Base-by-base conservation (phyloP, 2,113 vertebrate genomes). In the Cyphomyrus plagiostoma region DNA sequence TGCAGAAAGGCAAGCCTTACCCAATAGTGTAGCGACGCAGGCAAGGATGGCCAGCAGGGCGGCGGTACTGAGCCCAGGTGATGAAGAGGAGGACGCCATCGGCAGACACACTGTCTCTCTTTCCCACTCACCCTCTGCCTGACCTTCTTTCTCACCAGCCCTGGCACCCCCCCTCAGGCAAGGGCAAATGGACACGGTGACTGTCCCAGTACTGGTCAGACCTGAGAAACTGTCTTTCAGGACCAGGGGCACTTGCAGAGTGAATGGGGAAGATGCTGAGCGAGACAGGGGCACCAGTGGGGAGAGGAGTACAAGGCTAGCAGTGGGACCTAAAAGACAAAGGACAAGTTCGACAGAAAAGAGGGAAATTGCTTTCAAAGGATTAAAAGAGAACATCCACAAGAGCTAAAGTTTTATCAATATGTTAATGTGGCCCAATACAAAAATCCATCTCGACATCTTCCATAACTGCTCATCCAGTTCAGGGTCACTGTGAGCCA, bases 181-280 rank as follows among this genome's bases (percentile, higher is more conserved):
- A 30, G 95, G 97, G 91, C 97, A 98, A 74, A 98, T 92, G 26
- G 96, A 97, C 91, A 98, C 95, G 0, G 97, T 98, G 90, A 98
- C 96, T 0, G 97, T 98, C 91, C 95, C 96, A 0, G 97, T 97
- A 93, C 97, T 97, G 92, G 96, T 96, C 89, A 97, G 95, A 3
- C 95, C 95, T 0, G 96, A 97, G 3, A 95, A 96, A 0, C 95
- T 96, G 11, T 98, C 97, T 86, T 94, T 95, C 74, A 97, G 94
- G 90, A 97, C 96, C 46, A 98, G 95, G 45, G 97, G 97, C 90
- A 97, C 95, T 53, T 96, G 93, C 89, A 97, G 95, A 89, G 93
- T 93, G 88, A 92, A 92, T 1, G 93, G 88, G 90, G 94, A 92
- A 2, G 94, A 92, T 84, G 91, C 88, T 26, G 89, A 90, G 89